A percentile compares a stretch with the other conserved stretches of the same genome.
Evolutionary conservation across 2,113 vertebrate genomes (phyloP).

Genomic region (Lanius ludovicianus): DNA sequence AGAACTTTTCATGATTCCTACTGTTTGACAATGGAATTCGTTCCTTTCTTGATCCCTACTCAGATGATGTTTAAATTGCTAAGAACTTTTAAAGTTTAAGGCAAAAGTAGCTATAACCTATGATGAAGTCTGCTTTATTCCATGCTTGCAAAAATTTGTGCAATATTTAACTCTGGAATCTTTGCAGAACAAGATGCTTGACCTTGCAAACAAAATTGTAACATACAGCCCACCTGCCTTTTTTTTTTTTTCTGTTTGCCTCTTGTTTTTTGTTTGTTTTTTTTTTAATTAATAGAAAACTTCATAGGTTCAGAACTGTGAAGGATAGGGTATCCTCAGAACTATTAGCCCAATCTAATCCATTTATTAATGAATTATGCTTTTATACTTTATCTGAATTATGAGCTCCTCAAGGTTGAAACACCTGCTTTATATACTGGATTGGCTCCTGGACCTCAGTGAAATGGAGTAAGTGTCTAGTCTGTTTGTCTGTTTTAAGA

Average conservation of each 20-base stretch:
- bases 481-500: background rate
- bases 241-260: background rate
- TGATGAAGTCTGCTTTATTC: background rate
- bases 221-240: fast-evolving
- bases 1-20: background rate
- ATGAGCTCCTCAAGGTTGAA: background rate
- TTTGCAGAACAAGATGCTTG: background rate
- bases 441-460: background rate
- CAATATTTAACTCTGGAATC: background rate
- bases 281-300: background rate
- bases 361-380: background rate
- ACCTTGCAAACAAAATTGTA: background rate
- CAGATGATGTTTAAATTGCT: background rate
- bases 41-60: background rate
- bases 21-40: background rate
- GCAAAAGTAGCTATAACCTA: background rate
- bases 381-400: background rate
- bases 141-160: background rate
- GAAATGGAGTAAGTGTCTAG: background rate
- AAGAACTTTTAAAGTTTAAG: background rate
- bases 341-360: background rate
- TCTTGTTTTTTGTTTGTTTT: background rate
- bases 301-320: background rate
- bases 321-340: background rate
- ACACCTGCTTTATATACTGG: background rate